Conservation (phyloP, 2,888 invertebrate species). For the Synergus gifuensis region DNA sequence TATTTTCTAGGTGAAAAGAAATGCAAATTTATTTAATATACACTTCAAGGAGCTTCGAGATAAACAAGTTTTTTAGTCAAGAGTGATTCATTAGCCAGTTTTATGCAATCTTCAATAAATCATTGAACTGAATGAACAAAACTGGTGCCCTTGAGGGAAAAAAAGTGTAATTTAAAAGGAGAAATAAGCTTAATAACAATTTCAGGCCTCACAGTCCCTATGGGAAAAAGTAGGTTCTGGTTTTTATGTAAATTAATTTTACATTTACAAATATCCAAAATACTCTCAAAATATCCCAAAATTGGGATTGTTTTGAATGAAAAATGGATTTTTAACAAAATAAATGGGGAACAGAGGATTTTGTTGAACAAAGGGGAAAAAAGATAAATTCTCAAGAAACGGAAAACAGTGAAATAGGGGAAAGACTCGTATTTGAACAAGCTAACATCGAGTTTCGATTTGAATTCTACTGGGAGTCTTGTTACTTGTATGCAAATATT, state of each 20-base stretch:
- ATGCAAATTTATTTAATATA: conserved; percentile 1
- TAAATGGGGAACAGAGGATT: too few relatives aligned
- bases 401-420: too few relatives aligned
- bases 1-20: conserved; percentile 1
- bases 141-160: conserved; percentile 1
- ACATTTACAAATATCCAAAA: too few relatives aligned
- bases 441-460: not conserved
- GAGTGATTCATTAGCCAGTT: not conserved
- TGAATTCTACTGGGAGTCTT: not conserved
- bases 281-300: too few relatives aligned
- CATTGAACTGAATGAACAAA: conserved; percentile 23
- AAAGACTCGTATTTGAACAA: not conserved
- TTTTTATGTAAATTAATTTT: too few relatives aligned
- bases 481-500: not conserved
- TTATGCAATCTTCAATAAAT: conserved; percentile 23
- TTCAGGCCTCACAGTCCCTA: not conserved
- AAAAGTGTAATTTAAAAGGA: not conserved
- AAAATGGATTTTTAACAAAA: too few relatives aligned
- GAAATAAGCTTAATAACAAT: not conserved
- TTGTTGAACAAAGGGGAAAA: too few relatives aligned
- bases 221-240: too few relatives aligned
- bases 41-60: not conserved
- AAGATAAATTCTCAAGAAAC: too few relatives aligned
- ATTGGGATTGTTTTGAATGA: too few relatives aligned
- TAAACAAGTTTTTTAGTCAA: conserved; percentile 28